Conservation (phyloP, 2,888 invertebrate species). For the Linnaemya vulpina region DNA sequence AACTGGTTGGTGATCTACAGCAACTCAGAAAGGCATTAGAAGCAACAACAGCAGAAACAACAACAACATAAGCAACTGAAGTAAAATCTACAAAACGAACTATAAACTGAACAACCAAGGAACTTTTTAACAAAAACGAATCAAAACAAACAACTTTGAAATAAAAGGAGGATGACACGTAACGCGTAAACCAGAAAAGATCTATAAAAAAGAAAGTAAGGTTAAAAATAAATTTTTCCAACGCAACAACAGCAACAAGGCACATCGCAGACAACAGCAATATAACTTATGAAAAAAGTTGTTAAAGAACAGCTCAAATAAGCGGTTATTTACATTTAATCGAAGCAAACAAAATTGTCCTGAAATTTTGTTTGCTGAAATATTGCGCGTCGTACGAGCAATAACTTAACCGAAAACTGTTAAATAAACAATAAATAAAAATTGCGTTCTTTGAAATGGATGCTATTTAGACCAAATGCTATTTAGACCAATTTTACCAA, state of each 20-base stretch:
- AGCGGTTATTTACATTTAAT: conserved; percentile 9
- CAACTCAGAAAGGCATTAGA: conserved; percentile 72
- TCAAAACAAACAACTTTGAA: conserved; percentile 66
- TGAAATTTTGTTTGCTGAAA: not conserved
- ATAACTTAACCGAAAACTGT: conserved; percentile 12
- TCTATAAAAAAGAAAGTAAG: conserved; percentile 34
- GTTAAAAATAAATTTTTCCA: conserved; percentile 48
- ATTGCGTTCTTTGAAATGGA: conserved; percentile 51
- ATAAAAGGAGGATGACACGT: conserved; percentile 65
- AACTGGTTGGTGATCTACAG: conserved; percentile 72
- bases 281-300: not conserved
- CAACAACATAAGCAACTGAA: conserved; percentile 74
- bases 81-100: conserved; percentile 71
- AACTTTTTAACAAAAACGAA: conserved; percentile 62
- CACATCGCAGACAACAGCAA: not conserved
- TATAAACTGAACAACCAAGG: conserved; percentile 68
- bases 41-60: conserved; percentile 74
- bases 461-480: conserved; percentile 38
- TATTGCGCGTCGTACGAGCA: not conserved
- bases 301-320: not conserved
- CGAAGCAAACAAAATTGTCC: not conserved
- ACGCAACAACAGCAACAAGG: conserved; percentile 37
- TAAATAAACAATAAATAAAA: not conserved
- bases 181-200: conserved; percentile 42
- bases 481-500: too few relatives aligned